Evolutionary conservation across 2,888 invertebrate genomes (phyloP).

Genomic region (Zhengitettix transpicula): DNA sequence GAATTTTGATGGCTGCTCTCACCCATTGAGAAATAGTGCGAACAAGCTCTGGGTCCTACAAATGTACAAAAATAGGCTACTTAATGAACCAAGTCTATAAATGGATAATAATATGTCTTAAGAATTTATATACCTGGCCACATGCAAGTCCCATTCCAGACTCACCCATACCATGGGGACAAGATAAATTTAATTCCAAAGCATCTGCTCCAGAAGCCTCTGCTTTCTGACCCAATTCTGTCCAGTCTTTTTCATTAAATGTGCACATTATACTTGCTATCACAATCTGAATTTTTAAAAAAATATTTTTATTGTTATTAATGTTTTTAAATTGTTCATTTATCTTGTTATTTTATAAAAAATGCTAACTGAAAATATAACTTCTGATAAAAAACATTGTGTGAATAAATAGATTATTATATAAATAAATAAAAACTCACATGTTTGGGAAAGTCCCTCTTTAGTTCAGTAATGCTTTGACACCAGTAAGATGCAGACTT

Average conservation of each 20-base stretch:
- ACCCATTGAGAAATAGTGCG: conserved; percentile 86
- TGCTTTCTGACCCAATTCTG: conserved; percentile 55
- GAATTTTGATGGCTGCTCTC: conserved; percentile 66
- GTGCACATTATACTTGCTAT: conserved; percentile 95
- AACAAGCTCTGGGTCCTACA: conserved; percentile 70
- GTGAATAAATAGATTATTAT: too few species aligned
- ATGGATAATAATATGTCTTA: background rate
- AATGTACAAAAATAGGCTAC: conserved; percentile 9
- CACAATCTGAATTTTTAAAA: conserved; percentile 42
- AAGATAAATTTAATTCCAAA: conserved; percentile 87
- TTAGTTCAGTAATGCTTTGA: conserved; percentile 69
- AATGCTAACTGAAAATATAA: too few species aligned
- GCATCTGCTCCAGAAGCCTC: conserved; percentile 82
- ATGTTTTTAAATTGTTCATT: background rate
- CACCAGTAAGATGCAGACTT: conserved; percentile 92
- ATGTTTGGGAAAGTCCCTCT: conserved; percentile 79
- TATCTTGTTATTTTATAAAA: background rate
- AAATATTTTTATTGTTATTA: too few species aligned
- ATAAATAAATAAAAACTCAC: conserved; percentile 30
- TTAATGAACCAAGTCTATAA: background rate
- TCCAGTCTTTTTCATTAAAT: conserved; percentile 79
- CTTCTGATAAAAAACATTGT: too few species aligned
- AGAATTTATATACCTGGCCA: conserved; percentile 53
- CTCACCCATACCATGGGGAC: conserved; percentile 98
- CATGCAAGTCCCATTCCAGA: conserved; percentile 97